Evolutionary conservation across 2,888 invertebrate species (phyloP).

Genomic region (Drosophila cognata): DNA sequence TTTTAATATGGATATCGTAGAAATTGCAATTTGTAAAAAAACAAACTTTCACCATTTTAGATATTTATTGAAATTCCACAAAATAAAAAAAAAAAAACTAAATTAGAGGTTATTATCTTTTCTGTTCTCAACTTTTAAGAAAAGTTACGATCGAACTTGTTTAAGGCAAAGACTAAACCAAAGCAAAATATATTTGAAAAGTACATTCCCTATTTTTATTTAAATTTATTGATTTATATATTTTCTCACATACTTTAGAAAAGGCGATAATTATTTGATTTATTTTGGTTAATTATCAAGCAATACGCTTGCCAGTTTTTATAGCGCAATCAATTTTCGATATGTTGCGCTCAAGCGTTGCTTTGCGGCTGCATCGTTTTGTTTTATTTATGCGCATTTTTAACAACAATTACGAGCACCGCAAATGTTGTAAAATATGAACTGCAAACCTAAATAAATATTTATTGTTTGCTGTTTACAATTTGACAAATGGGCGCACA

Average conservation of each 20-base stretch:
- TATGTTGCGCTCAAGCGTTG: neutral
- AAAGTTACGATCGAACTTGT: neutral
- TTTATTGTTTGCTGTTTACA: constrained; percentile 64
- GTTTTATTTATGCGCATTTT: constrained; percentile 42
- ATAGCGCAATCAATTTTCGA: neutral
- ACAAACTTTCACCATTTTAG: neutral
- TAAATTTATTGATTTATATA: neutral
- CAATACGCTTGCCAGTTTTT: neutral
- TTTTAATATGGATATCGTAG: neutral
- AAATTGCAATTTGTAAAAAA: neutral
- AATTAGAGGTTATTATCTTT: no score
- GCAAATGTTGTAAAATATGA: constrained; percentile 72
- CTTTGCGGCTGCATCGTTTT: constrained; percentile 11
- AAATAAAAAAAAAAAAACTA: neutral
- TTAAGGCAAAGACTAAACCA: neutral
- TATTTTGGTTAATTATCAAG: neutral
- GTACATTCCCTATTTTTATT: neutral
- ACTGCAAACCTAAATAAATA: constrained; percentile 78
- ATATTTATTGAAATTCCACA: neutral
- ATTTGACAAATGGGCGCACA: constrained; percentile 2
- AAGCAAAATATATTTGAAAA: neutral
- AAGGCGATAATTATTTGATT: neutral
- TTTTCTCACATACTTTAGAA: neutral
- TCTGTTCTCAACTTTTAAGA: no score
- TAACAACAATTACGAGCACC: constrained; percentile 46